Base-by-base conservation (phyloP, 2,888 invertebrate genomes). In the Plagodis pulveraria region DNA sequence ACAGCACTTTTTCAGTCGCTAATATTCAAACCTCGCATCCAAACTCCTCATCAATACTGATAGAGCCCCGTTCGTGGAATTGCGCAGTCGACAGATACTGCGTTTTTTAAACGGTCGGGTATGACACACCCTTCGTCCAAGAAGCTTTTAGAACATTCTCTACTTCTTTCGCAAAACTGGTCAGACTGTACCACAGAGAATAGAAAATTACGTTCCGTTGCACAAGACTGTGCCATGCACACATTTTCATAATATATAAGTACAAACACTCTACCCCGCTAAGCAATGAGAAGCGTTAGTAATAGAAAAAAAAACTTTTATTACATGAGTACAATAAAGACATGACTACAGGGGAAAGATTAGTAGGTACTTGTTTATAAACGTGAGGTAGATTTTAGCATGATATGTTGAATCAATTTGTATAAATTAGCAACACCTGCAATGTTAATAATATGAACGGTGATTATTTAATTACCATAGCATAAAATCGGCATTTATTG, bases 381-480 rank as follows among this genome's bases (percentile, higher is more conserved):
- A 69, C 62, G 49, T 63, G 66, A 66, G 69, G 50, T 53, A 56
- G 57, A 51, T 63, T 68, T 65, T 62, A 70, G 56, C 60, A 55
- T 63, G 51, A 60, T 62, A 65, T 63, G 57, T 63, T 40, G 73
- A 80, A 80, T 78, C 67, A 59, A 79, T 83, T 81, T 79, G 77
- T 74, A 81, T 86, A 82, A 81, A 83, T 86, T 81, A 77, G 71
- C 69, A 76, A 81, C 83, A 86, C 81, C 83, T 86, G 84, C 80
- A 83, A 69, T 73, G 74, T 66, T 74, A 73, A 78, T 76, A 56
- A 76, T 65, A 76, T 69, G 58, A 67, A 68, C 69, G 62, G 67
- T 66, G 66, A 73, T 73, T 72, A 73, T 73, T 72, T 76, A 70
- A 78, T 78, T 75, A 72, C 70, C 74, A 71, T 71, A 58, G 63